phyloP scores from a whole-genome alignment of 2,797 vertebrate genomes.

The Artibeus lituratus region DNA sequence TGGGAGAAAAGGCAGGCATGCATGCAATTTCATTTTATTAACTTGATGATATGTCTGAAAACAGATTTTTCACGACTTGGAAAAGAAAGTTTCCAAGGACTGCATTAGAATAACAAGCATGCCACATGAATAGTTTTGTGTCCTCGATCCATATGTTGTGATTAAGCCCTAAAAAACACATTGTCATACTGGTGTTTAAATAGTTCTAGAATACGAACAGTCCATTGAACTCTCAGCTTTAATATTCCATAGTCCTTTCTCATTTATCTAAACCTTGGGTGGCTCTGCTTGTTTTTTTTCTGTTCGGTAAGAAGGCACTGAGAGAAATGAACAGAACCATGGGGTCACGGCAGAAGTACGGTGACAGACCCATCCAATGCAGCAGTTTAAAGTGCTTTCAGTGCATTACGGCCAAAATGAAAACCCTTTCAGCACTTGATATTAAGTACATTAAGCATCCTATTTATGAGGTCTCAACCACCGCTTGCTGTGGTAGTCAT shows the following conservation, averaged over 20 bases:
- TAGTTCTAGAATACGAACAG: conserved; percentile 14
- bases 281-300: conserved; percentile 26
- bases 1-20: conserved; percentile 29
- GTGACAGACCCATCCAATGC: conserved; percentile 3
- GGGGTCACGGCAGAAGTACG: not conserved
- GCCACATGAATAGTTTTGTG: not conserved
- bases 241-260: conserved; percentile 12
- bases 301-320: not conserved
- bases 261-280: not conserved
- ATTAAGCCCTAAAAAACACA: conserved; percentile 35
- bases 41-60: conserved; percentile 58
- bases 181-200: conserved; percentile 30
- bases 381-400: conserved; percentile 47
- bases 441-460: conserved; percentile 53
- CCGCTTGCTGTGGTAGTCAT: conserved; percentile 9
- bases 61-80: conserved; percentile 56
- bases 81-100: conserved; percentile 58
- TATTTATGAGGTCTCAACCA: not conserved
- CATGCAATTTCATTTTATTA: conserved; percentile 72
- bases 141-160: conserved; percentile 23
- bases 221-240: conserved; percentile 35
- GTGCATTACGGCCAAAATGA: conserved; percentile 61
- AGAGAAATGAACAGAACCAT: not conserved
- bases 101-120: conserved; percentile 45
- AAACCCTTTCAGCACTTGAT: conserved; percentile 55